Evolutionary conservation across 2,888 invertebrate genomes (phyloP).

Genomic region (Melanchra persicariae): DNA sequence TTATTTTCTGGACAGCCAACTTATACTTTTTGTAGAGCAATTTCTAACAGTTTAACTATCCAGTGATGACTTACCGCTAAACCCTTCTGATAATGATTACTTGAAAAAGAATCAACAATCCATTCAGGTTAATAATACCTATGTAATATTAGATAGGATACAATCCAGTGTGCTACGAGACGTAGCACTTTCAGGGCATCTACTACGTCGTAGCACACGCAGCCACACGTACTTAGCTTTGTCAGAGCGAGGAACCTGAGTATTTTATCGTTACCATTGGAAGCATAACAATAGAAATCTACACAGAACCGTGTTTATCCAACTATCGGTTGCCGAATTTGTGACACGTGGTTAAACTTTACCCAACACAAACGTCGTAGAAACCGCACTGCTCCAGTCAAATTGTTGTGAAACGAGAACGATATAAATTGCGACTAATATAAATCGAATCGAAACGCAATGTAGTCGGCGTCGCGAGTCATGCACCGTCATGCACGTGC

Average conservation of each 20-base stretch:
- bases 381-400: slow-evolving; percentile 64
- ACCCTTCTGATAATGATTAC: too few species aligned
- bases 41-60: too few species aligned
- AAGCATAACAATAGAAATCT: slow-evolving; percentile 14
- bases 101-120: too few species aligned
- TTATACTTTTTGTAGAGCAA: neutral
- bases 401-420: slow-evolving; percentile 79
- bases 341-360: slow-evolving; percentile 55
- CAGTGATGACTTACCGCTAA: too few species aligned
- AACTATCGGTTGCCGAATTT: slow-evolving; percentile 56
- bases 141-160: too few species aligned
- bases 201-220: too few species aligned
- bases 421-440: slow-evolving; percentile 79
- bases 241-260: neutral
- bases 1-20: too few species aligned
- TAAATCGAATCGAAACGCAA: slow-evolving; percentile 85
- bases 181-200: too few species aligned
- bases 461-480: slow-evolving; percentile 73
- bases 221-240: too few species aligned
- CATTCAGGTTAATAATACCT: too few species aligned
- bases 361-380: slow-evolving; percentile 41
- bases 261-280: neutral
- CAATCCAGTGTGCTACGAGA: too few species aligned
- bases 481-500: slow-evolving; percentile 74
- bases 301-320: slow-evolving; percentile 22